phyloP scores from a whole-genome alignment of 2,797 vertebrate species.

The Zenarchopterus dispar region DNA sequence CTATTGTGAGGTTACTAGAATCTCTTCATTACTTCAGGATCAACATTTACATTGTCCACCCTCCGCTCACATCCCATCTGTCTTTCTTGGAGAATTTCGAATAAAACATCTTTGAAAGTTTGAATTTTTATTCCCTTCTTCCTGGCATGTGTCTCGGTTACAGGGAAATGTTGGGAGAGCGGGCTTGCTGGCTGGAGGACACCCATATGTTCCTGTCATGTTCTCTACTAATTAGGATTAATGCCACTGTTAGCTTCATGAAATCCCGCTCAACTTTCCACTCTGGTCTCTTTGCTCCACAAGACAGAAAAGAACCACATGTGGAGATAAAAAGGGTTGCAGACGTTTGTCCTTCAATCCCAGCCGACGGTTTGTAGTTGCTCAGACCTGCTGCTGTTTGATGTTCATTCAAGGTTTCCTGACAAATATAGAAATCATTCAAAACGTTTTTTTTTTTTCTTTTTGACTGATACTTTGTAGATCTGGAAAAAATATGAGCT shows the following conservation, averaged over 20 bases:
- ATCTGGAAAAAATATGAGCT: slow-evolving; percentile 21
- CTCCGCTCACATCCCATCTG: slow-evolving; percentile 47
- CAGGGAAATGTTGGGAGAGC: slow-evolving; percentile 41
- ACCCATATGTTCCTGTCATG: slow-evolving; percentile 74
- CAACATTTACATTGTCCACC: slow-evolving; percentile 56
- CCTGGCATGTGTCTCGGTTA: slow-evolving; percentile 51
- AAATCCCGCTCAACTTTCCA: slow-evolving; percentile 47
- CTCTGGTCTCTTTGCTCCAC: slow-evolving; percentile 5
- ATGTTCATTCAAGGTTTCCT: slow-evolving; percentile 45
- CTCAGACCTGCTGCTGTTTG: slow-evolving; percentile 31
- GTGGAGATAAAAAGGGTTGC: slow-evolving; percentile 18
- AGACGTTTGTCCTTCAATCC: slow-evolving; percentile 34
- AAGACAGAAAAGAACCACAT: slow-evolving; percentile 5
- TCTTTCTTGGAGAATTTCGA: slow-evolving; percentile 49
- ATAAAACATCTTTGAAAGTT: slow-evolving; percentile 46
- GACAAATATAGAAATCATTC: slow-evolving; percentile 13
- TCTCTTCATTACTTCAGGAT: slow-evolving; percentile 36
- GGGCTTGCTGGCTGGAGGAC: slow-evolving; percentile 53
- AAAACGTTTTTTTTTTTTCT: too few relatives aligned
- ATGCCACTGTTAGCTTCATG: slow-evolving; percentile 54
- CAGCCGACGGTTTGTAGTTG: slow-evolving; percentile 21
- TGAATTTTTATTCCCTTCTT: slow-evolving; percentile 48
- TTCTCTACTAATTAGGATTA: slow-evolving; percentile 77
- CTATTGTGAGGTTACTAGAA: slow-evolving; percentile 32
- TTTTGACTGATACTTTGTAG: neutral